phyloP scores from a whole-genome alignment of 23 tunicate species.

The Styela plicata region DNA sequence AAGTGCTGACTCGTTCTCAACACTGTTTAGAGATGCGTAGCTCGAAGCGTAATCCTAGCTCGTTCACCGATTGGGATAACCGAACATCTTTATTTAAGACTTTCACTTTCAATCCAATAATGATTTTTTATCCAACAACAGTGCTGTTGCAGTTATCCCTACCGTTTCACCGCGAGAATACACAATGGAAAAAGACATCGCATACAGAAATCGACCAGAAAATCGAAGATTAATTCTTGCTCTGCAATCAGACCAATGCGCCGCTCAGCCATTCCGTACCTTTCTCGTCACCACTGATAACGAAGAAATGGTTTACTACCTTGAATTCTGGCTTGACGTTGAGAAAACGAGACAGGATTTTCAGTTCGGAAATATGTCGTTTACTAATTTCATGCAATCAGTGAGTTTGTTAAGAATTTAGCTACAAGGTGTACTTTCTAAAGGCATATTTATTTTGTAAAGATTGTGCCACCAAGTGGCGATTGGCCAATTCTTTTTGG shows the following conservation, averaged over 20 bases:
- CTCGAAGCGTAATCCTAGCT: no score
- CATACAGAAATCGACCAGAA: slow-evolving; percentile 35
- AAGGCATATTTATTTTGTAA: no score
- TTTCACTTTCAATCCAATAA: no score
- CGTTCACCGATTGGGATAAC: no score
- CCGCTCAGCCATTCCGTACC: slow-evolving; percentile 65
- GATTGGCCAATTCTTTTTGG: no score
- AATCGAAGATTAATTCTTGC: slow-evolving; percentile 57
- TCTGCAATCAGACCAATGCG: slow-evolving; percentile 69
- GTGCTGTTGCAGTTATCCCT: background rate
- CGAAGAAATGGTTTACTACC: slow-evolving; percentile 29
- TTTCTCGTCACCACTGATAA: slow-evolving; percentile 46
- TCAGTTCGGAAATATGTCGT: slow-evolving; percentile 53
- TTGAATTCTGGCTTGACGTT: slow-evolving; percentile 75
- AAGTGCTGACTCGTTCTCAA: no score
- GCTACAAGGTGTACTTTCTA: no score
- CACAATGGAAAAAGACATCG: slow-evolving; percentile 42
- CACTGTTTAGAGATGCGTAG: no score
- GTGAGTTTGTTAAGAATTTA: no score
- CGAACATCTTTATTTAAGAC: no score
- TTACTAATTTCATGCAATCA: slow-evolving; percentile 29
- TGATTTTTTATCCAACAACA: background rate
- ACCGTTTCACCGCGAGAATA: slow-evolving; percentile 1
- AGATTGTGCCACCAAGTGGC: no score
- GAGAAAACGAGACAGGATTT: slow-evolving; percentile 61